Evolutionary conservation across 2,797 vertebrate species (phyloP).

Genomic region (Eremophila alpestris): DNA sequence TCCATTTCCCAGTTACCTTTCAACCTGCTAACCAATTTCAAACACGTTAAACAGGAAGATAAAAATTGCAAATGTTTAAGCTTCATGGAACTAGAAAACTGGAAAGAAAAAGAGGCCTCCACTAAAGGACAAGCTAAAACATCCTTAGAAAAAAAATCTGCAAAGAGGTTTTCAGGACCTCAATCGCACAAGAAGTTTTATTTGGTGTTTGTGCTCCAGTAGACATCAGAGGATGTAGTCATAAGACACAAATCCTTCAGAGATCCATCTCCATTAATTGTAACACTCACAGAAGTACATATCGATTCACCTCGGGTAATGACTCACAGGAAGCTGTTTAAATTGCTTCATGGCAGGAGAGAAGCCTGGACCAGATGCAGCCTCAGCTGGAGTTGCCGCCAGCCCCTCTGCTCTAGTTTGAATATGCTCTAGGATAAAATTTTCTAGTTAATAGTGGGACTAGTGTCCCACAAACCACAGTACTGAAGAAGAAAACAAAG

Average conservation of each 20-base stretch:
- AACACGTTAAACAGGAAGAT: neutral
- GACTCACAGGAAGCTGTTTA: conserved; percentile 28
- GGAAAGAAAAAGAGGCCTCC: neutral
- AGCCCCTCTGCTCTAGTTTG: neutral
- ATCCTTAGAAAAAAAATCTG: neutral
- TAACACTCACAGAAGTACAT: neutral
- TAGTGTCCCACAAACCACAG: neutral
- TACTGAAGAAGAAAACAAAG: neutral
- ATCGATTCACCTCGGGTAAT: neutral
- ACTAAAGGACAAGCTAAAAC: neutral
- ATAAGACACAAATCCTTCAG: conserved; percentile 11
- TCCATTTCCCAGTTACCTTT: neutral
- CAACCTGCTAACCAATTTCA: neutral
- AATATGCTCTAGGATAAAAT: neutral
- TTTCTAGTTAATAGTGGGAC: neutral
- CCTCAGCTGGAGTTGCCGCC: neutral
- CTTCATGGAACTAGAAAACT: neutral
- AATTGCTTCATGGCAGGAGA: conserved; percentile 3
- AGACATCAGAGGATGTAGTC: neutral
- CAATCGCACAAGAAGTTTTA: neutral
- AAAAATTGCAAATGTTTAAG: neutral
- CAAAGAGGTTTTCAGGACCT: neutral
- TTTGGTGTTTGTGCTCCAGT: neutral
- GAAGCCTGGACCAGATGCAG: neutral
- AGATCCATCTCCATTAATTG: conserved; percentile 40